Percentiles rank a stretch among this genome's conserved stretches.
Evolutionary conservation across 2,888 invertebrate genomes (phyloP).

Genomic region (Brachypalpus laphriformis): DNA sequence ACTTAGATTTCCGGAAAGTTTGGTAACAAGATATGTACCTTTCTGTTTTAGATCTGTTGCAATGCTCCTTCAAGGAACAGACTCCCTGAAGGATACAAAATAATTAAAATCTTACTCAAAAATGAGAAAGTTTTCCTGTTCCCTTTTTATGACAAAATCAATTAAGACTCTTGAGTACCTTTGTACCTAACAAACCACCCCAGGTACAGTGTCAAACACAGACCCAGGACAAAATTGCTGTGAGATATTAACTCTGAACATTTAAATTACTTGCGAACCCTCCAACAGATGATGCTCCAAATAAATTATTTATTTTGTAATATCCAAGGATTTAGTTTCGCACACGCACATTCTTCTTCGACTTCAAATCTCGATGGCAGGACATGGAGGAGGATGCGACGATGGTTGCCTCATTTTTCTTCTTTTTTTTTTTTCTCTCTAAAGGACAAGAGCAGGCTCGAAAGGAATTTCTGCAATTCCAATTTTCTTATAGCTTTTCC

Average conservation of each 20-base stretch:
- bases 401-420: slow-evolving; percentile 43
- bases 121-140: not conserved
- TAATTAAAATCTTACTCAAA: not conserved
- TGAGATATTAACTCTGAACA: slow-evolving; percentile 54
- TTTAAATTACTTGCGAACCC: slow-evolving; percentile 70
- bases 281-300: slow-evolving; percentile 69
- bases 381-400: not conserved
- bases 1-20: no score
- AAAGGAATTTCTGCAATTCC: slow-evolving; percentile 68
- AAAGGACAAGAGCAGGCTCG: slow-evolving; percentile 57
- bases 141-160: slow-evolving; percentile 19
- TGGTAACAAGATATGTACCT: no score
- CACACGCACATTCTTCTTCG: slow-evolving; percentile 63
- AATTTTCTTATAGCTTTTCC: slow-evolving; percentile 70
- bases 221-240: slow-evolving; percentile 11
- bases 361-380: not conserved
- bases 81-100: no score
- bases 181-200: not conserved
- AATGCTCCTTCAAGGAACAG: no score
- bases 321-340: slow-evolving; percentile 67
- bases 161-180: slow-evolving; percentile 28
- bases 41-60: no score
- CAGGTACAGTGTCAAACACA: not conserved
- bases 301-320: slow-evolving; percentile 70
- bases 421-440: slow-evolving; percentile 23